Evolutionary conservation across 35 echinoderm and acorn worm genomes (phyloP).

Genomic region (Chiridota heheva): DNA sequence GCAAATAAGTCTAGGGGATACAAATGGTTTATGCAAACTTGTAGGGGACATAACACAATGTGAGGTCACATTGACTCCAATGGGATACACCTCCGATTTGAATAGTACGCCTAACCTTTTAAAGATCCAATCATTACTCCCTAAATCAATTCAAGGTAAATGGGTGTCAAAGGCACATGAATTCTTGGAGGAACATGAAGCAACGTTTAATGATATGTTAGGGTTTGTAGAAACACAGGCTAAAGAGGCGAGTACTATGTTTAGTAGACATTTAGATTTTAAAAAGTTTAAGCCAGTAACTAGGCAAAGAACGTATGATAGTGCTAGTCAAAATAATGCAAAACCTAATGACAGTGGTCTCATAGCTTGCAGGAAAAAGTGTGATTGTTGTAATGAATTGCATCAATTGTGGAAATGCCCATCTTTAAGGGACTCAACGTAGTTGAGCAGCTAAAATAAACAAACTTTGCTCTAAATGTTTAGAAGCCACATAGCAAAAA

Average conservation of each 20-base stretch:
- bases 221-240: slow-evolving; percentile 21
- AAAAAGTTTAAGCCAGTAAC: slow-evolving; percentile 6
- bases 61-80: slow-evolving; percentile 26
- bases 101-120: slow-evolving; percentile 30
- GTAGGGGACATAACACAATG: slow-evolving; percentile 45
- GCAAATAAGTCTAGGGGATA: slow-evolving; percentile 21
- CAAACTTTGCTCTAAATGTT: slow-evolving; percentile 22
- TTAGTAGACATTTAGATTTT: slow-evolving; percentile 33
- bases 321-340: not conserved
- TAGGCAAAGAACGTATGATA: slow-evolving; percentile 23
- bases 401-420: slow-evolving; percentile 20
- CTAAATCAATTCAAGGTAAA: slow-evolving; percentile 7
- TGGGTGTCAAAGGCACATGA: slow-evolving; percentile 34
- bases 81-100: slow-evolving; percentile 36
- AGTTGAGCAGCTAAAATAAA: slow-evolving; percentile 6
- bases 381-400: slow-evolving; percentile 33
- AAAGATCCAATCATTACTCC: slow-evolving; percentile 19
- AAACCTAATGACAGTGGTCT: not conserved
- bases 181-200: slow-evolving; percentile 10
- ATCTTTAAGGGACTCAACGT: slow-evolving; percentile 13
- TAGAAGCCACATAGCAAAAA: slow-evolving; percentile 21
- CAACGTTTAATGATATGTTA: slow-evolving; percentile 23
- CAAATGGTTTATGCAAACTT: slow-evolving; percentile 28
- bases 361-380: not conserved
- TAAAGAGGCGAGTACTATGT: slow-evolving; percentile 40